Percentiles rank a stretch among this genome's conserved stretches.
phyloP scores from a whole-genome alignment of 2,888 invertebrate genomes.

The Spilosoma lubricipeda region DNA sequence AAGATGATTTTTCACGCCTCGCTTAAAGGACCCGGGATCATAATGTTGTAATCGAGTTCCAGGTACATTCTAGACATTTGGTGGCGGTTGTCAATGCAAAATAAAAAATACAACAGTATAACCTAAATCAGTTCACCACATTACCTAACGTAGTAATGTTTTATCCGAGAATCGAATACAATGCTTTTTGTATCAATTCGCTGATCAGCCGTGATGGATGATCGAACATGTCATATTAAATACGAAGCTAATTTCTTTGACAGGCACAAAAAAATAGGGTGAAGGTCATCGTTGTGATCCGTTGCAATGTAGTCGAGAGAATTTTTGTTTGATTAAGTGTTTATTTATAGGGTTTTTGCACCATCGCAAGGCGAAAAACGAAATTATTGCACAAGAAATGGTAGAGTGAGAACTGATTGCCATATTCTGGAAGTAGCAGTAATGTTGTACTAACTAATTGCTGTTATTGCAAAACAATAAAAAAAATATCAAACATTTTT shows the following conservation, averaged over 20 bases:
- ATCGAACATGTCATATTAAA: constrained; percentile 31
- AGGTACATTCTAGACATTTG: background rate
- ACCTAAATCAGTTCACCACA: constrained; percentile 16
- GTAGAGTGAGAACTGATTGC: background rate
- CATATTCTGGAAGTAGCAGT: background rate
- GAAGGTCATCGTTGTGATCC: constrained; percentile 15
- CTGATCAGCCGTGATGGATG: constrained; percentile 56
- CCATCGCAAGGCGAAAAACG: background rate
- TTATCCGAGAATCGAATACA: constrained; percentile 53
- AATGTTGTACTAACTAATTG: too few relatives aligned
- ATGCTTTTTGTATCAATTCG: constrained; percentile 52
- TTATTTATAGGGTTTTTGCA: constrained; percentile 1
- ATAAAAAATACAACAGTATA: background rate
- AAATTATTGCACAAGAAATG: background rate
- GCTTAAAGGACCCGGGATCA: too few relatives aligned
- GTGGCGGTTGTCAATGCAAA: background rate
- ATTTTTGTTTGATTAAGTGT: constrained; percentile 9
- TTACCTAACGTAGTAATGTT: constrained; percentile 46
- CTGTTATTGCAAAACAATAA: too few relatives aligned
- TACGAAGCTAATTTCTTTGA: constrained; percentile 23
- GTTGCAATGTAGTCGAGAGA: constrained; percentile 1
- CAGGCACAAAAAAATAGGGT: constrained; percentile 18
- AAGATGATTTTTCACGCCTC: too few relatives aligned
- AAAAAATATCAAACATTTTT: too few relatives aligned
- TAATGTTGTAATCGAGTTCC: too few relatives aligned